Evolutionary conservation across 2,888 invertebrate species (phyloP).

Genomic region (Caenorhabditis angaria): DNA sequence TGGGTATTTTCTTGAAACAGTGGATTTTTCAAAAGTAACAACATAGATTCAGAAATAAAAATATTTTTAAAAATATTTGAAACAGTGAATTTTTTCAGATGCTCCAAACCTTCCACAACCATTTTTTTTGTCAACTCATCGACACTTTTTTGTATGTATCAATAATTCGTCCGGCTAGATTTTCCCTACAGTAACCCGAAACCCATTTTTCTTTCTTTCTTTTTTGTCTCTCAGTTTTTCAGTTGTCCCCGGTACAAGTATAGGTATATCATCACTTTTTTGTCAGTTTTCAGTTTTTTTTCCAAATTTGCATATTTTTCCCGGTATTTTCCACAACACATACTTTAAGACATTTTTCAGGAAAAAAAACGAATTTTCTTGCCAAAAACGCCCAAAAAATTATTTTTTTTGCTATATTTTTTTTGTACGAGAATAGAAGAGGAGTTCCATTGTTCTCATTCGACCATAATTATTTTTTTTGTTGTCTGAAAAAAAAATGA

Average conservation of each 20-base stretch:
- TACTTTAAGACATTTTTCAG: no score
- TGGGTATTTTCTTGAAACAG: no score
- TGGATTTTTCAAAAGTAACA: no score
- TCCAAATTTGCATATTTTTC: not conserved
- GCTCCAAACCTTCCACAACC: not conserved
- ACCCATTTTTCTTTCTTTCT: not conserved
- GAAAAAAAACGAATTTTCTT: not conserved
- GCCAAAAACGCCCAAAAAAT: not conserved
- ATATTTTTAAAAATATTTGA: no score
- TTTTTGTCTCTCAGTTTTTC: no score
- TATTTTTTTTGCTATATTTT: not conserved
- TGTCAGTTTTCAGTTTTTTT: no score
- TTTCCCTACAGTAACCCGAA: not conserved
- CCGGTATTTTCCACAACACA: slow-evolving; percentile 2
- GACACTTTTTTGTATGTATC: not conserved
- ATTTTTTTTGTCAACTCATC: no score
- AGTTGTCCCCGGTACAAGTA: not conserved
- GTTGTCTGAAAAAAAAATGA: not conserved
- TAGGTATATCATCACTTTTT: not conserved
- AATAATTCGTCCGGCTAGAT: not conserved
- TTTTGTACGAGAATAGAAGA: not conserved
- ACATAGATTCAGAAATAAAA: no score
- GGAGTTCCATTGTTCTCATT: not conserved
- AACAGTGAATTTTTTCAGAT: no score
- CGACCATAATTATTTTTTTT: not conserved